These are phyloP conservation scores for Dolichotis patagonum DNA, from an alignment of 2,113 vertebrate species.

Conservation along the genomic window DNA sequence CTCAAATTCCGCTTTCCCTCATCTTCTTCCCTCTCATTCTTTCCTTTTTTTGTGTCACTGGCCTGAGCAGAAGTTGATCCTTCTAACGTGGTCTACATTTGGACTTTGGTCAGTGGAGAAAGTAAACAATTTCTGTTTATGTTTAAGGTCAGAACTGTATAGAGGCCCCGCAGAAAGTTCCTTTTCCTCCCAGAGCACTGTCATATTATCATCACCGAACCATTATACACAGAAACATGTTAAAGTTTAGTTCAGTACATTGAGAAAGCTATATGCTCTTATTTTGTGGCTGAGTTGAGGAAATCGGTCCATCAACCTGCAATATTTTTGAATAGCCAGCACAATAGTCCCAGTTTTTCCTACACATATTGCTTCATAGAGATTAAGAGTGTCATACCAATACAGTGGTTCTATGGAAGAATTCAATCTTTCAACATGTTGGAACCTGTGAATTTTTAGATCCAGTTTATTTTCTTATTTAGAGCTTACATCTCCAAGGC, in stretches of 20 bases:
- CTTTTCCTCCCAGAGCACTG: neutral
- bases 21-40: accelerated
- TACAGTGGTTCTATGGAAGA: neutral
- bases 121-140: neutral
- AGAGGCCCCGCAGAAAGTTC: neutral
- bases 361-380: neutral
- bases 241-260: neutral
- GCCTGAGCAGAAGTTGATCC: neutral
- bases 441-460: neutral
- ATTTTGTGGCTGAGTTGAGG: neutral
- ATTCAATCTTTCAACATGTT: neutral
- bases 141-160: neutral
- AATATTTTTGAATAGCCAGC: neutral
- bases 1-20: neutral
- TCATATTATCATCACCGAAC: neutral
- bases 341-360: neutral
- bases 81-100: neutral
- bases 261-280: neutral
- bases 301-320: neutral
- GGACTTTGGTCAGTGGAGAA: neutral
- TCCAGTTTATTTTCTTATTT: neutral
- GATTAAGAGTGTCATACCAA: neutral
- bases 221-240: neutral
- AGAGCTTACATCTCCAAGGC: neutral
- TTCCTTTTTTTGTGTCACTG: neutral